A percentile compares a stretch with the other conserved stretches of the same genome.
phyloP scores from a whole-genome alignment of 2,888 invertebrate species.

The Teinopalpus imperialis region DNA sequence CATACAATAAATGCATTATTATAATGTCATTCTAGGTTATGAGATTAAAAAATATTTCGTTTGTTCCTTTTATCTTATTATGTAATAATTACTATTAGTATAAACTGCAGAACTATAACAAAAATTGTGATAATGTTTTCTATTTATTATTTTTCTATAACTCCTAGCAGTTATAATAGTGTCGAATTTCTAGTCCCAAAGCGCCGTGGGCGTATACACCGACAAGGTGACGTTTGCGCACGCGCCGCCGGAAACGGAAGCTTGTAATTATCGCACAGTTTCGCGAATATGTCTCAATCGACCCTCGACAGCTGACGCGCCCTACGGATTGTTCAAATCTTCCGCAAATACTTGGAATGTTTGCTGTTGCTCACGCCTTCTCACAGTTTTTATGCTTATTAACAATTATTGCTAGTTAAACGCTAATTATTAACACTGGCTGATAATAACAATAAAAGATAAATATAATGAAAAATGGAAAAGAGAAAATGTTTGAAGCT shows the following conservation, averaged over 20 bases:
- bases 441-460: no score
- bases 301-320: constrained; percentile 69
- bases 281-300: constrained; percentile 78
- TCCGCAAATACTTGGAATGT: constrained; percentile 63
- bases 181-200: constrained; percentile 57
- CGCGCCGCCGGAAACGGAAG: constrained; percentile 77
- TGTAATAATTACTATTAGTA: no score
- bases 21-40: no score
- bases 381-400: constrained; percentile 35
- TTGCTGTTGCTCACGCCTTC: constrained; percentile 63
- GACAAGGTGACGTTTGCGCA: constrained; percentile 57
- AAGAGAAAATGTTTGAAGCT: not conserved
- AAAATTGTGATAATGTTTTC: no score
- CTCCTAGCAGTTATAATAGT: constrained; percentile 37
- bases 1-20: no score
- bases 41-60: no score
- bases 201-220: constrained; percentile 55
- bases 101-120: no score
- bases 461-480: no score
- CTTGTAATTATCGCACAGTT: constrained; percentile 73
- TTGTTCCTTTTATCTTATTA: no score
- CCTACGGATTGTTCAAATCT: constrained; percentile 60
- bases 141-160: no score
- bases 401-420: no score
- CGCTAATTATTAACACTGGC: no score